Evolutionary conservation across 2,888 invertebrate species (phyloP).

Genomic region (Cataglyphis altisquamis): DNA sequence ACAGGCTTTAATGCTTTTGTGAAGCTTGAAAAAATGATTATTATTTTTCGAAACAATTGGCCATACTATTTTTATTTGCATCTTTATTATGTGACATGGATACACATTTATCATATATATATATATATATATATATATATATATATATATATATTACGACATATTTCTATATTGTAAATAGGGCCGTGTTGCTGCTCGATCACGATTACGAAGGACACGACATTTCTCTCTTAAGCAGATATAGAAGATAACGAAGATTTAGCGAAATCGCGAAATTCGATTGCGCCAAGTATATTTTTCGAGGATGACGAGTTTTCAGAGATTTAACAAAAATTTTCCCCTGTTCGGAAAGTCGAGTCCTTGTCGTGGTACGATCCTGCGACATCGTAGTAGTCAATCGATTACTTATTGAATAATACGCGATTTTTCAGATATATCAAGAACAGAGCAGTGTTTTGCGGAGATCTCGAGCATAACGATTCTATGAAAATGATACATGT

Average conservation of each 20-base stretch:
- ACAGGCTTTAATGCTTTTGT: not conserved
- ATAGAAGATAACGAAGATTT: conserved; percentile 43
- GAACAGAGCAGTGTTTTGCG: conserved; percentile 32
- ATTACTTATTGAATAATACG: conserved; percentile 11
- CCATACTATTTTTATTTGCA: not conserved
- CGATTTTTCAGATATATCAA: conserved; percentile 30
- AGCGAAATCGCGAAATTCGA: conserved; percentile 50
- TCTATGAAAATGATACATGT: not conserved
- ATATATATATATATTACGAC: conserved; percentile 11
- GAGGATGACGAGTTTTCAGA: conserved; percentile 51
- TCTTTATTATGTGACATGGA: conserved; percentile 8
- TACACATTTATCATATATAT: conserved; percentile 17
- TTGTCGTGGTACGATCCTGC: conserved; percentile 56
- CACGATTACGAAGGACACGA: conserved; percentile 52
- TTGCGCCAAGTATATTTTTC: conserved; percentile 57
- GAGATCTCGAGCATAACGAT: not conserved
- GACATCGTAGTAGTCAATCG: conserved; percentile 44
- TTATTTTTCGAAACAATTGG: not conserved
- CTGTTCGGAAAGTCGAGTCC: conserved; percentile 50
- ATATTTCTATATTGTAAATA: conserved; percentile 53
- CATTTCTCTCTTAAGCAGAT: conserved; percentile 41
- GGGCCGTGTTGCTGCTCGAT: conserved; percentile 40
- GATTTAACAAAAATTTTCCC: conserved; percentile 50
- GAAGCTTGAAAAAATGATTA: not conserved
- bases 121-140: conserved; percentile 11